A percentile compares a stretch with the other conserved stretches of the same genome.
These are phyloP conservation scores for Drosophila repletoides DNA, from an alignment of 1,140 invertebrate genomes.

Conservation along the genomic window DNA sequence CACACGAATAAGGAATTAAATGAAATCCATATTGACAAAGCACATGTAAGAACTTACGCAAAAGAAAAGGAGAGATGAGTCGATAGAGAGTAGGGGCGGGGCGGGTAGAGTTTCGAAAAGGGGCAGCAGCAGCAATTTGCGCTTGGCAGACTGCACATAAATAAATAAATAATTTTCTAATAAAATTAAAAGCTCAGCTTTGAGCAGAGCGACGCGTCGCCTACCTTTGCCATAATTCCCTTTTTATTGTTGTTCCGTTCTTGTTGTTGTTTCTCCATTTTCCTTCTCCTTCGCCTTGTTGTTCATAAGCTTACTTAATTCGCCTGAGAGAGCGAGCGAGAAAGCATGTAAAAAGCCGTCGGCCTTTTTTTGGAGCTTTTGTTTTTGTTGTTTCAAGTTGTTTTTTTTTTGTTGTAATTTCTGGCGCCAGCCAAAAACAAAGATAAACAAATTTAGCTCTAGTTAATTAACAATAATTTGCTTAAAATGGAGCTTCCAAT, in stretches of 20 bases:
- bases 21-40: slow-evolving; percentile 67
- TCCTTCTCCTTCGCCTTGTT: slow-evolving; percentile 2
- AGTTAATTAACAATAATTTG: slow-evolving; percentile 47
- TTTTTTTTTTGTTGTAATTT: slow-evolving; percentile 16
- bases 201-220: slow-evolving; percentile 1
- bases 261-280: neutral
- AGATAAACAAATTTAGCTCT: slow-evolving; percentile 14
- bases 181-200: slow-evolving; percentile 66
- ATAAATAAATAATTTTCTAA: slow-evolving; percentile 75
- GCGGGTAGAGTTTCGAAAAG: neutral
- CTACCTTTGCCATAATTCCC: slow-evolving; percentile 68
- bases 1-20: slow-evolving; percentile 51
- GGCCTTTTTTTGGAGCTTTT: slow-evolving; percentile 35
- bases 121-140: slow-evolving; percentile 3
- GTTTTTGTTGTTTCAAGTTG: slow-evolving; percentile 20
- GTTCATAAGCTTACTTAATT: slow-evolving; percentile 31
- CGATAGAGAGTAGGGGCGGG: neutral
- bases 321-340: slow-evolving; percentile 10
- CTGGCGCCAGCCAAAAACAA: slow-evolving; percentile 16
- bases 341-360: slow-evolving; percentile 49
- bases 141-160: slow-evolving; percentile 30
- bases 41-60: slow-evolving; percentile 33
- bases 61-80: neutral
- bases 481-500: slow-evolving; percentile 17
- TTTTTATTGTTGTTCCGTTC: neutral